Base-by-base conservation (phyloP, 2,797 vertebrate species). In the Anguilla anguilla region DNA sequence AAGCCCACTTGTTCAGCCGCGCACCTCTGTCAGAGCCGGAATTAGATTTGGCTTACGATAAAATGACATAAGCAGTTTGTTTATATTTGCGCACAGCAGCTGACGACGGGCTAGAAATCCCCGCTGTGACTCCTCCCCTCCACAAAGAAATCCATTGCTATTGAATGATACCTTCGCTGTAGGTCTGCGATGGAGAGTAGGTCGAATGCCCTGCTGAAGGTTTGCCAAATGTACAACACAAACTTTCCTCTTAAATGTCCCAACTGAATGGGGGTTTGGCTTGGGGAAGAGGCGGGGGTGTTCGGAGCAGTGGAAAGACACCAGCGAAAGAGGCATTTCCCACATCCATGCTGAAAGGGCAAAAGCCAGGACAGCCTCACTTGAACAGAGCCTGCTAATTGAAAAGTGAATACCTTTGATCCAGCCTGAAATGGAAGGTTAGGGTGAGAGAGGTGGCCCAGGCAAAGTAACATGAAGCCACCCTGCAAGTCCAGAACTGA, bases 341-440 rank as follows among this genome's bases (percentile, higher is more conserved):
- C 87, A 88, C 87, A 88, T 53, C 43, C 25, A 15, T 51, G 87
- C 69, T 61, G 87, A 88, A 85, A 85, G 69, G 83, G 83, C 28
- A 79, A 15, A 35, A 49, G 55, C 39, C 55, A 61, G 35, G 69
- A 88, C 51, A 88, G 67, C 49, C 39, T 88, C 87, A 79, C 83
- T 88, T 88, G 53, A 79, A 67, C 83, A 85, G 67, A 53, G 55
- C 53, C 28, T 88, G 87, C 69, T 88, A 88, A 88, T 88, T 88
- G 84, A 85, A 84, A 59, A 85, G 67, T 31, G 69, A 88, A 88
- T 85, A 85, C 72, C 72, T 88, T 55, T 61, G 85, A 55, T 31
- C 69, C 69, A 77, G 39, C 83, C 69, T 61, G 25, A 19, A 85
- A 81, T n/a, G 49, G 55, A 87, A 43, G 49, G 46, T 25, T 53